Evolutionary conservation across 2,797 vertebrate genomes (phyloP).

Genomic region (Hippocampus kuda): DNA sequence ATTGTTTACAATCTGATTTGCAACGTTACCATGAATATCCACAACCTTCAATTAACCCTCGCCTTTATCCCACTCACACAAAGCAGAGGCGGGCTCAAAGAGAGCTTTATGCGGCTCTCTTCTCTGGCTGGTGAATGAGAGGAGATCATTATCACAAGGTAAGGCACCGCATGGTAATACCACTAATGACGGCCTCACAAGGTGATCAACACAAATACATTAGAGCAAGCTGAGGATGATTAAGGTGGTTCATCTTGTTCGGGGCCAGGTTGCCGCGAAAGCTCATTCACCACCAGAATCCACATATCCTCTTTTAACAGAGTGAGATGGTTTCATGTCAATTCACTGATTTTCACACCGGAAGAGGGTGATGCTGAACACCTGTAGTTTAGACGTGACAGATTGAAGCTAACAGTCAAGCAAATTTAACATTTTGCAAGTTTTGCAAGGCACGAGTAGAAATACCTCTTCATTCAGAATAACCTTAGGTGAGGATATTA

Average conservation of each 20-base stretch:
- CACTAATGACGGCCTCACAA: slow-evolving; percentile 47
- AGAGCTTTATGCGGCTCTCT: slow-evolving; percentile 37
- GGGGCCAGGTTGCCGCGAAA: slow-evolving; percentile 8
- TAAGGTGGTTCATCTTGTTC: slow-evolving; percentile 10
- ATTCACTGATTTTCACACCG: not conserved
- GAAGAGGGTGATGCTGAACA: not conserved
- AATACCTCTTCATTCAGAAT: not conserved
- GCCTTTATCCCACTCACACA: slow-evolving; percentile 62
- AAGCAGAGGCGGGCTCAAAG: slow-evolving; percentile 59
- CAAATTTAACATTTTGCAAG: not conserved
- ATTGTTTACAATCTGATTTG: slow-evolving; percentile 65
- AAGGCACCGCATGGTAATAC: slow-evolving; percentile 48
- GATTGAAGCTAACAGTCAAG: not conserved
- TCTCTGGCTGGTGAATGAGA: slow-evolving; percentile 42
- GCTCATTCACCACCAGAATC: not conserved
- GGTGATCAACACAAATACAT: slow-evolving; percentile 40
- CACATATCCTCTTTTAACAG: not conserved
- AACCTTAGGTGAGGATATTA: too few species aligned
- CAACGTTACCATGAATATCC: slow-evolving; percentile 65
- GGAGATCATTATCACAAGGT: slow-evolving; percentile 53
- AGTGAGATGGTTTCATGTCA: not conserved
- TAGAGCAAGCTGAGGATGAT: slow-evolving; percentile 18
- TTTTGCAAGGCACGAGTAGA: not conserved
- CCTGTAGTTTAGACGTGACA: not conserved
- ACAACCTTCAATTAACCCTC: slow-evolving; percentile 59